A percentile compares a stretch with the other conserved stretches of the same genome.
Conservation (phyloP, 2,113 vertebrate genomes). For the Empidonax traillii region DNA sequence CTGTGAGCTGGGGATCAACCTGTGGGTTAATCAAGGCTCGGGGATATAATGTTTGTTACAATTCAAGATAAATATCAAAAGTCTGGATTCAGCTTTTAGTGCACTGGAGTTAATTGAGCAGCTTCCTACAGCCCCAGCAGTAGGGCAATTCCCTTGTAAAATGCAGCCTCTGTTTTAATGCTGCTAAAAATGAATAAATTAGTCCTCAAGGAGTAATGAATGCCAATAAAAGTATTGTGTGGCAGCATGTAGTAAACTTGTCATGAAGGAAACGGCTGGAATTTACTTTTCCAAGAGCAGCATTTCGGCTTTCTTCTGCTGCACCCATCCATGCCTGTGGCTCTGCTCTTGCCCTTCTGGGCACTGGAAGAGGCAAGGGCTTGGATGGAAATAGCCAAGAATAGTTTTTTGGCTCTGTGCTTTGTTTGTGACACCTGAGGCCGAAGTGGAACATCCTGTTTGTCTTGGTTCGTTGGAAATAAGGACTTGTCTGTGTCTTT, state of each 20-base stretch:
- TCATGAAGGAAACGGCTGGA: background rate
- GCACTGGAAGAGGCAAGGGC: background rate
- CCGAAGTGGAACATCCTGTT: background rate
- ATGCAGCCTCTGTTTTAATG: conserved; percentile 37
- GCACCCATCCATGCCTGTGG: accelerated
- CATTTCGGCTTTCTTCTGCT: background rate
- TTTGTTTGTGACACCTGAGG: background rate
- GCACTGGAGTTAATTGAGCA: background rate
- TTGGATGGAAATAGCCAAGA: background rate
- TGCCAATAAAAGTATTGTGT: conserved; percentile 10
- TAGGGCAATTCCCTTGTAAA: background rate
- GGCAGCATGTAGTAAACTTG: conserved; percentile 19
- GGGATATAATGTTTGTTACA: background rate
- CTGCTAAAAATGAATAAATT: conserved; percentile 49
- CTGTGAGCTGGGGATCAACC: background rate
- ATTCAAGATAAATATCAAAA: background rate
- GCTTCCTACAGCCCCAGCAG: conserved; percentile 5
- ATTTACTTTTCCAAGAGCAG: conserved; percentile 10
- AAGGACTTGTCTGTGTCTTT: background rate
- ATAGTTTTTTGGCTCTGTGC: background rate
- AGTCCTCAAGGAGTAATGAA: conserved; percentile 49
- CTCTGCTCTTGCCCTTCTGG: background rate
- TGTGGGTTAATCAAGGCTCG: background rate
- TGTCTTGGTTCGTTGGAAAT: background rate
- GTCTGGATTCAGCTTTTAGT: conserved; percentile 6